Evolutionary conservation across 2,113 vertebrate species (phyloP).

Genomic region (Limanda limanda): DNA sequence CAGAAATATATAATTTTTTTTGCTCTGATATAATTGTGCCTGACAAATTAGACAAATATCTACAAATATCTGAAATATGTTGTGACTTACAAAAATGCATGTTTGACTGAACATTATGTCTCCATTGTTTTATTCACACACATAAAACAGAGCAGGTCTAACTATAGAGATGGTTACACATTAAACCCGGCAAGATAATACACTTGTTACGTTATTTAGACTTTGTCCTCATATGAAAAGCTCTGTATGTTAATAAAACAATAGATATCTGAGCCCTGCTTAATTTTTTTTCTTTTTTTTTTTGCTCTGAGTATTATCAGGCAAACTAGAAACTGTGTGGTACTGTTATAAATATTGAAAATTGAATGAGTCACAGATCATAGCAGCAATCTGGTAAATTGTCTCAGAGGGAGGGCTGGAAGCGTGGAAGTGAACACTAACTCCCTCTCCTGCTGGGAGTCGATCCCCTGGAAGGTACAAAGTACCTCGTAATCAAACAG

Average conservation of each 20-base stretch:
- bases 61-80: not conserved
- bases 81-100: constrained; percentile 8
- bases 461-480: constrained; percentile 60
- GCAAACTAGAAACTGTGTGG: constrained; percentile 40
- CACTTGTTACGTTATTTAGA: constrained; percentile 3
- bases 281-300: not conserved
- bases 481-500: constrained; percentile 65
- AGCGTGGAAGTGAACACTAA: constrained; percentile 42
- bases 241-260: constrained; percentile 33
- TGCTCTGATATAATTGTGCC: too few relatives aligned
- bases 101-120: constrained; percentile 4
- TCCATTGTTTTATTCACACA: constrained; percentile 9
- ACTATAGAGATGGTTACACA: constrained; percentile 12
- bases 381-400: constrained; percentile 61
- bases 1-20: too few relatives aligned
- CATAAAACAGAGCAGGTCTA: constrained; percentile 1
- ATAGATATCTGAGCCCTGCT: constrained; percentile 23
- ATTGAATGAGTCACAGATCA: constrained; percentile 65
- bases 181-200: constrained; percentile 2
- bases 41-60: not conserved
- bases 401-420: constrained; percentile 63
- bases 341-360: constrained; percentile 59
- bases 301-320: constrained; percentile 22
- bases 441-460: constrained; percentile 49
- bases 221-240: constrained; percentile 7